These are phyloP conservation scores for Tenthredo scrophulariae DNA, from an alignment of 2,888 invertebrate genomes.

Conservation along the genomic window DNA sequence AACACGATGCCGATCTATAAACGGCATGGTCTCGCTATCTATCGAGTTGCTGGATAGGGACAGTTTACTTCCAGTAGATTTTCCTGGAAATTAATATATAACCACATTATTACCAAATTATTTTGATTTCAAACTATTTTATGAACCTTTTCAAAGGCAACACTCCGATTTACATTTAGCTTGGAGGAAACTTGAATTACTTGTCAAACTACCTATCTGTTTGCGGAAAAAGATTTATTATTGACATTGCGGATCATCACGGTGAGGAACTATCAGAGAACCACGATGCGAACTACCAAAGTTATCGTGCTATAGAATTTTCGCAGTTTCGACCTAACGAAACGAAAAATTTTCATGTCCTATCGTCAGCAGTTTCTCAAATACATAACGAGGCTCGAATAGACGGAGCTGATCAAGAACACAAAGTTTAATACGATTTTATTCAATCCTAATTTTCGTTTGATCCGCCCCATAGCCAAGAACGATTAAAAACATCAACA, in stretches of 20 bases:
- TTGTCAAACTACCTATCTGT: neutral
- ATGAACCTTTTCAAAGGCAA: neutral
- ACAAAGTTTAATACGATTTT: neutral
- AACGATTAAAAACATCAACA: neutral
- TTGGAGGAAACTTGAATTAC: neutral
- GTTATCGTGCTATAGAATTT: neutral
- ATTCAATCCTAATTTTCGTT: neutral
- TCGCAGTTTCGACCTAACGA: neutral
- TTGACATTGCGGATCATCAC: neutral
- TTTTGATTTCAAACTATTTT: neutral
- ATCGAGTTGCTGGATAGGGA: constrained; percentile 86
- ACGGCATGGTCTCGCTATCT: constrained; percentile 83
- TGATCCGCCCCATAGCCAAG: neutral
- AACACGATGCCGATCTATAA: constrained; percentile 83
- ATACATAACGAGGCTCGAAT: neutral
- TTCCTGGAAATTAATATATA: constrained; percentile 64
- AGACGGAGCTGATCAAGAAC: neutral
- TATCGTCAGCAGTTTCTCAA: neutral
- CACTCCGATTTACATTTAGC: neutral
- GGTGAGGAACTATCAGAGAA: constrained; percentile 1
- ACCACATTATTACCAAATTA: neutral
- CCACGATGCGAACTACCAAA: neutral
- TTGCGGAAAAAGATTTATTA: neutral
- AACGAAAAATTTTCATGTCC: neutral
- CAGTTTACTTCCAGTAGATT: constrained; percentile 82